phyloP scores from a whole-genome alignment of 2,888 invertebrate species.

The Julus scandinavius region DNA sequence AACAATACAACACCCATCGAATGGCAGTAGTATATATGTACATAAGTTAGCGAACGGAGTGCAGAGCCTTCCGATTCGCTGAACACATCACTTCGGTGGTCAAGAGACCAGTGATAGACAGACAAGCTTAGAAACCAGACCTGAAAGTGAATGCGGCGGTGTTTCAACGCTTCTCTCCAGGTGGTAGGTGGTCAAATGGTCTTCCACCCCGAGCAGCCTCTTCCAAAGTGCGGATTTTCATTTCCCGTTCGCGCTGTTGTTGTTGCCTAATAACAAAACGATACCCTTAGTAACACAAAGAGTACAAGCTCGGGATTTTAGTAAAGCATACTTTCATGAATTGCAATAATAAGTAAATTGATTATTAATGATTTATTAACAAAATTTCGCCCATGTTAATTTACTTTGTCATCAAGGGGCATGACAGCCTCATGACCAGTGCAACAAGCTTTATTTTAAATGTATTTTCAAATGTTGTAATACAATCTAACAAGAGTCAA shows the following conservation, averaged over 20 bases:
- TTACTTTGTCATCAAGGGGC: too few relatives aligned
- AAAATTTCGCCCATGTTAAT: background rate
- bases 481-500: too few relatives aligned
- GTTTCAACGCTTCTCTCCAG: slow-evolving; percentile 57
- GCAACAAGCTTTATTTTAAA: too few relatives aligned
- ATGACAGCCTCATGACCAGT: too few relatives aligned
- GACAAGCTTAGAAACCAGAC: background rate
- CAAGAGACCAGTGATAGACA: slow-evolving; percentile 29
- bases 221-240: slow-evolving; percentile 85
- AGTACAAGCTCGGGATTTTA: background rate
- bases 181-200: slow-evolving; percentile 64
- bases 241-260: slow-evolving; percentile 81
- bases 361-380: too few relatives aligned
- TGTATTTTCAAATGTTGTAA: too few relatives aligned
- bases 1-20: slow-evolving; percentile 5
- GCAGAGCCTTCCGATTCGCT: background rate
- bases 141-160: background rate
- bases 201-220: slow-evolving; percentile 82
- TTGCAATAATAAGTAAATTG: too few relatives aligned
- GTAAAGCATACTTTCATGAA: too few relatives aligned
- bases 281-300: background rate
- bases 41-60: background rate
- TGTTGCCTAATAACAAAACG: slow-evolving; percentile 71
- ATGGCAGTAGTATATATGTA: slow-evolving; percentile 24
- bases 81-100: background rate